Evolutionary conservation across 92 coral and sea anemone species (phyloP), one percentile per base, ranked within the genome.

Genomic region (Porites evermanni): DNA sequence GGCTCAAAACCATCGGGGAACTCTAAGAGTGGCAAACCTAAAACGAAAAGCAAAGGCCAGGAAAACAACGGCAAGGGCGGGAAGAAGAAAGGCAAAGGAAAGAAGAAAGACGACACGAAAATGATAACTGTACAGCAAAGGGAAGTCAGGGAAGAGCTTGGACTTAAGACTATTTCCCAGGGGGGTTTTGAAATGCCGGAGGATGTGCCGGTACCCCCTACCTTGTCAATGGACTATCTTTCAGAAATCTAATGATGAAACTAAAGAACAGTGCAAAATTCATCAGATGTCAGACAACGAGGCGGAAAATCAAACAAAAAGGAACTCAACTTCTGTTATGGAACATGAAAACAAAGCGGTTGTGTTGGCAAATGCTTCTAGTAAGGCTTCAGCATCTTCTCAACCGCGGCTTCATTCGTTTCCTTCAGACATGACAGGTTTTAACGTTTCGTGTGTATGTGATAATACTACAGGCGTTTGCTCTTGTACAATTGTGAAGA

Each of bases 111-210:
- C 69, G 86, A 68, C 11, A 78, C 81, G 86, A 93, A 86, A 91
- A 94, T 91, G 77, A 91, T 94, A 60, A 87, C 91, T 51, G 98
- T 94, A 26, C 92, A 94, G 71, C 98, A 94, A 83, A 82, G 91
- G 65, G 78, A 72, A 8, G 87, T 88, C 38, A 88, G 64, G 44
- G 86, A 77, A 69, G 84, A 78, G 23, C 80, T 83, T 16, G 87
- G 80, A 12, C 73, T 83, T 5, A 83, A 82, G 68, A 74, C 77
- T 18, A 64, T 69, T 38, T 56, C 78, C 72, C 79, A 81, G 73
- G 75, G 66, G 70, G 85, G 83, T n/a, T 80, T 75, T 84, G 91
- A 77, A 23, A 26, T 88, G 10, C 72, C 84, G 29, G 90, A 91
- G 70, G 90, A 88, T 70, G 75, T 87, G 53, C 85, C 88, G 47